These are phyloP conservation scores for Erythrolamprus reginae DNA, from an alignment of 2,113 vertebrate species.

Conservation along the genomic window DNA sequence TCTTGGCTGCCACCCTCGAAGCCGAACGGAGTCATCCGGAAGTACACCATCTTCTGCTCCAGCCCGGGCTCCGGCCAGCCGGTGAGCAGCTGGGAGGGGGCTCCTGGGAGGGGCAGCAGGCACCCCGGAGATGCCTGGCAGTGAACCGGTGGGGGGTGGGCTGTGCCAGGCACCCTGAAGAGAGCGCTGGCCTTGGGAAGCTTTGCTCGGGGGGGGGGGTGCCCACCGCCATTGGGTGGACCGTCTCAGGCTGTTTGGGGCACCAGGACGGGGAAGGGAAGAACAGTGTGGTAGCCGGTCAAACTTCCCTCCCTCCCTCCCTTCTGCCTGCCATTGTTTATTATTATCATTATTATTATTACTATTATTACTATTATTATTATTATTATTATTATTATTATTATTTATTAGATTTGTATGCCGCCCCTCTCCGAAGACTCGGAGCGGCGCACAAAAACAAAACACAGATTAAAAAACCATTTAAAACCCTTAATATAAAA, in stretches of 20 bases:
- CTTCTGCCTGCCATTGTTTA: not conserved
- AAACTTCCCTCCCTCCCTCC: not conserved
- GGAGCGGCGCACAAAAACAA: too few relatives aligned
- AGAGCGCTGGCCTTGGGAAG: not conserved
- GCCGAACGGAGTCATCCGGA: constrained; percentile 95
- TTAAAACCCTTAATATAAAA: too few relatives aligned
- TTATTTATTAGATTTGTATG: too few relatives aligned
- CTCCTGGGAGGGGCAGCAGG: not conserved
- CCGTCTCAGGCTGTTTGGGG: not conserved
- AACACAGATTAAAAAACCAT: too few relatives aligned
- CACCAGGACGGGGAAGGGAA: not conserved
- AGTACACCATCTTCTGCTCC: constrained; percentile 99
- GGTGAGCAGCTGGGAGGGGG: constrained; percentile 67
- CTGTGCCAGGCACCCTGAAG: not conserved
- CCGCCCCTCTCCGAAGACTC: too few relatives aligned
- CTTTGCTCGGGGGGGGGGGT: too few relatives aligned
- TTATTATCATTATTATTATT: too few relatives aligned
- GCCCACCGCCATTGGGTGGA: too few relatives aligned
- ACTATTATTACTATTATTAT: too few relatives aligned
- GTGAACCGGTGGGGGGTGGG: not conserved
- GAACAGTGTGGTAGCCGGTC: not conserved
- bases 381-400: too few relatives aligned
- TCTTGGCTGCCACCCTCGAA: constrained; percentile 95
- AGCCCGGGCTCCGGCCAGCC: constrained; percentile 94
- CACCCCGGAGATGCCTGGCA: not conserved